Base-by-base conservation (phyloP, 2,797 vertebrate genomes). In the Muscicapa comitata region DNA sequence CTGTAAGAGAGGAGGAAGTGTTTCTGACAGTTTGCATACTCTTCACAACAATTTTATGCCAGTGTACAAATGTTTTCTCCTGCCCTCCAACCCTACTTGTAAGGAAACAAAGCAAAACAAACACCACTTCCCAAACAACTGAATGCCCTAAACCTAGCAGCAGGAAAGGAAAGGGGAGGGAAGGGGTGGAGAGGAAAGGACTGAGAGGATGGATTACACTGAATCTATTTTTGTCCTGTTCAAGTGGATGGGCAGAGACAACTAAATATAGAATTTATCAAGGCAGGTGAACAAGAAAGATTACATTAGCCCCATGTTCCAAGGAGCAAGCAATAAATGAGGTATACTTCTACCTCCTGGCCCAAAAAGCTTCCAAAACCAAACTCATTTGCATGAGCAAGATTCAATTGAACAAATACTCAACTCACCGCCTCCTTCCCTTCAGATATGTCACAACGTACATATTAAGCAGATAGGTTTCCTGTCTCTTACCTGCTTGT, bases 221-320 rank as follows among this genome's bases (percentile, higher is more conserved):
- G 3, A 86, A 93, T 91, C 88, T 97, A 97, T 97, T 97, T 97
- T 94, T 79, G 80, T 93, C 88, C 54, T 23, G 70, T 91, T 94
- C 63, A 96, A 96, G 94, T 96, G 67, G 84, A 93, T 48, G 10
- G 73, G 53, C 67, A 93, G 81, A 84, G 59, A 79, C 66, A 61
- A 88, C 90, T 96, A 96, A 95, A 94, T 92, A 94, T 92, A 96
- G 90, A 88, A 65, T 93, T 96, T 88, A 92, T 80, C 74, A 90
- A 94, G 86, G 79, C 95, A 97, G 94, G 93, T 96, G 95, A 97
- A 93, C 76, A 73, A 74, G 79, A 82, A 94, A 94, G 73, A 93
- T 51, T 25, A 84, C 79, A 90, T 26, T 70, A 91, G 40, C 26
- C 21, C 21, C 77, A 61, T 33, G 28, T 79, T 90, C 54, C 57